Evolutionary conservation across 2,888 invertebrate species (phyloP).

Genomic region (Ctenicera cuprea): DNA sequence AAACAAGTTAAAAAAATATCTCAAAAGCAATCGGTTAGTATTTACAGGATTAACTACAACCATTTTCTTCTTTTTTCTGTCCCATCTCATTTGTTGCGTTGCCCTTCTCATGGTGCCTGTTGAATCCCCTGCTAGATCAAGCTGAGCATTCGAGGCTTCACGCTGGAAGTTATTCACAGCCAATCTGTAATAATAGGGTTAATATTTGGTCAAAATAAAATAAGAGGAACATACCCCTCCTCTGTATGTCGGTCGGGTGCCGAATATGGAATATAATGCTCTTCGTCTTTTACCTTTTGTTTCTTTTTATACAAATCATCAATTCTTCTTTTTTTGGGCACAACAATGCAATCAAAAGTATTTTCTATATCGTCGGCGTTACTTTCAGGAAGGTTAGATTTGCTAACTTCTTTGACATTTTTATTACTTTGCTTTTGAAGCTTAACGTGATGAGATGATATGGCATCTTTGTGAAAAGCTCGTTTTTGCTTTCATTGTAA

Average conservation of each 20-base stretch:
- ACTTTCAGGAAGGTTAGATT: constrained; percentile 68
- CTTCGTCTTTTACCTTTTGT: constrained; percentile 78
- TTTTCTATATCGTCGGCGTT: constrained; percentile 75
- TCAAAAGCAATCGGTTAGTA: constrained; percentile 33
- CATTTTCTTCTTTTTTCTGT: constrained; percentile 97
- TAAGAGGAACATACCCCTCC: constrained; percentile 77
- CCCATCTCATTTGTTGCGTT: constrained; percentile 87
- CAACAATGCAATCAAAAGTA: constrained; percentile 76
- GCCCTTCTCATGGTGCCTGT: constrained; percentile 78
- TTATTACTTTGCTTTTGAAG: constrained; percentile 69
- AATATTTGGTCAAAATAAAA: background rate
- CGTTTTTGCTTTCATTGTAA: constrained; percentile 94
- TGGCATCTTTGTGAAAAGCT: constrained; percentile 79
- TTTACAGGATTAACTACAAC: constrained; percentile 81
- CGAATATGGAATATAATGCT: constrained; percentile 91
- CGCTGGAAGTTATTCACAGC: constrained; percentile 87
- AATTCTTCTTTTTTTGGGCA: constrained; percentile 76
- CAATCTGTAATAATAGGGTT: constrained; percentile 73
- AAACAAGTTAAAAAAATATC: background rate
- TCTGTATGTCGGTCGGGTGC: constrained; percentile 91
- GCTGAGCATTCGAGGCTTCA: constrained; percentile 85
- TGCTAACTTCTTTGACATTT: constrained; percentile 51
- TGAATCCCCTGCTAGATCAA: constrained; percentile 91
- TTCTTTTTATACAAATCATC: constrained; percentile 76
- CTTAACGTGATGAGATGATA: constrained; percentile 72